Percentiles rank a stretch among this genome's conserved stretches.
Conservation (phyloP, 2,797 vertebrate species). For the Babyrousa celebensis region DNA sequence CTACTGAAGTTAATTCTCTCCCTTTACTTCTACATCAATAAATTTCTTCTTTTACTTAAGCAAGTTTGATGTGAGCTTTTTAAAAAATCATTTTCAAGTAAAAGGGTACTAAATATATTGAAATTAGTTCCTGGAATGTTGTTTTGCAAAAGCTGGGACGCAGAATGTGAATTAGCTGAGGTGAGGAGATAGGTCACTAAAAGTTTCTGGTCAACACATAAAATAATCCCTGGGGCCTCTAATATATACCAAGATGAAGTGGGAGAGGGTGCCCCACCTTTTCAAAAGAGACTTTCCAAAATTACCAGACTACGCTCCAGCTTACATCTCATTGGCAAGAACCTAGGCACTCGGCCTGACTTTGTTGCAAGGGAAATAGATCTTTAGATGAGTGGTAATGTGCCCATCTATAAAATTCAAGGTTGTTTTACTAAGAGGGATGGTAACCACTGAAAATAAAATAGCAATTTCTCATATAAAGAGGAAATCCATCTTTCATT, state of each 20-base stretch:
- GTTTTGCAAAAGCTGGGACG: background rate
- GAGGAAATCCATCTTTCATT: conserved; percentile 59
- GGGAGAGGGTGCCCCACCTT: background rate
- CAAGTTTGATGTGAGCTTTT: background rate
- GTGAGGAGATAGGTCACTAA: background rate
- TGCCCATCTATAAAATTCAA: conserved; percentile 44
- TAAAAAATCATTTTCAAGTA: background rate
- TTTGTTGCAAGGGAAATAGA: background rate
- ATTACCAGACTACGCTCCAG: background rate
- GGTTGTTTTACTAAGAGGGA: background rate
- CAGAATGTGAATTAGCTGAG: background rate
- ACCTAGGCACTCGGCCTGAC: background rate
- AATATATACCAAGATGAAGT: background rate
- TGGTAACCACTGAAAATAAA: background rate
- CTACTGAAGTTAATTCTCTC: background rate
- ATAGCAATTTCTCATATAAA: conserved; percentile 9
- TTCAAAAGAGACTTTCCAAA: conserved; percentile 29
- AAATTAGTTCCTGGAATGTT: background rate
- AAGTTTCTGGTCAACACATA: background rate
- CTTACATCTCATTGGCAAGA: conserved; percentile 24
- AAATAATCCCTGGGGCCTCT: background rate
- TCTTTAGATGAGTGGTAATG: conserved; percentile 14
- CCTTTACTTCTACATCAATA: background rate
- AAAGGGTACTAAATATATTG: conserved; percentile 19
- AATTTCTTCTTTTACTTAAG: background rate